A percentile compares a stretch with the other conserved stretches of the same genome.
Conservation (phyloP, 2,888 invertebrate genomes). For the Malthinus seriepunctatus region DNA sequence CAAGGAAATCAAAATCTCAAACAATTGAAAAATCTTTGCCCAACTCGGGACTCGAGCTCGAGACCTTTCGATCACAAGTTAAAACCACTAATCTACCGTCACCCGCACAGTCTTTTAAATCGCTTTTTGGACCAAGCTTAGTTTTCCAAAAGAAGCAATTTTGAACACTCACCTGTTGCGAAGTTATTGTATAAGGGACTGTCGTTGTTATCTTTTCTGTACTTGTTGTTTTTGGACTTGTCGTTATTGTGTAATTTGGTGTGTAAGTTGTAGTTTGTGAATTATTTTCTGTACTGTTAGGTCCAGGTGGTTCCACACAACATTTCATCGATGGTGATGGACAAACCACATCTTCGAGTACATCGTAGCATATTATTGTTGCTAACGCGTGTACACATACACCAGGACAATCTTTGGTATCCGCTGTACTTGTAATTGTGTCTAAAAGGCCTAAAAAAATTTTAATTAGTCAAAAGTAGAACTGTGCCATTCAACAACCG, state of each 20-base stretch:
- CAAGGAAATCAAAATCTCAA: too few species aligned
- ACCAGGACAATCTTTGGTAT: conserved; percentile 86
- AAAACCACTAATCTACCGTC: too few species aligned
- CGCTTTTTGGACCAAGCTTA: not conserved
- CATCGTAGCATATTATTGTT: conserved; percentile 83
- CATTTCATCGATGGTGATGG: conserved; percentile 83
- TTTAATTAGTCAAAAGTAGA: too few species aligned
- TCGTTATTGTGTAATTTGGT: conserved; percentile 33
- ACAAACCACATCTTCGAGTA: conserved; percentile 79
- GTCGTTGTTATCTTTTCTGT: conserved; percentile 41
- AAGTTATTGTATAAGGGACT: conserved; percentile 37
- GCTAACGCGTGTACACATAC: conserved; percentile 86
- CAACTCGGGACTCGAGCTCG: too few species aligned
- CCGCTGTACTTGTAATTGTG: conserved; percentile 82
- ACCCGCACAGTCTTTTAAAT: too few species aligned
- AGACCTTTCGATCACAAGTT: too few species aligned
- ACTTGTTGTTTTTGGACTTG: conserved; percentile 34
- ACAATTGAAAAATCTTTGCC: too few species aligned
- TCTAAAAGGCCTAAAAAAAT: conserved; percentile 73
- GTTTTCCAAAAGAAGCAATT: not conserved
- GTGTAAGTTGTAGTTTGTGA: conserved; percentile 26
- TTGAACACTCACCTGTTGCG: conserved; percentile 12
- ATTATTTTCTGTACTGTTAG: conserved; percentile 54
- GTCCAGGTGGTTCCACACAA: conserved; percentile 76
- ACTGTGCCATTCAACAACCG: too few species aligned